Conservation (phyloP, 2,113 vertebrate genomes). For the Azemiops feae region DNA sequence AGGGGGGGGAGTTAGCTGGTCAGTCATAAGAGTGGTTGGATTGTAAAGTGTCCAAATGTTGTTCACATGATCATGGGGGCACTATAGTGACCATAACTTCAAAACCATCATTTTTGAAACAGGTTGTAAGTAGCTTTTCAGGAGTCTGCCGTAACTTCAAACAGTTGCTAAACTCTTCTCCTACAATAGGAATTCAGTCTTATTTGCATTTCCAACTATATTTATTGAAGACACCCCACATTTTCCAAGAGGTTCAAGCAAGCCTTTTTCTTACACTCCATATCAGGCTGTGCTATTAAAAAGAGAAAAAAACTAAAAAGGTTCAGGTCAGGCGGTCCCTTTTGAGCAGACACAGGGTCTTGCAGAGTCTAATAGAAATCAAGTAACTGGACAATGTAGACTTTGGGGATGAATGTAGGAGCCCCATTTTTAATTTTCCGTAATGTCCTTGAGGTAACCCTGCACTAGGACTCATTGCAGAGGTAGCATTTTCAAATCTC, state of each 20-base stretch:
- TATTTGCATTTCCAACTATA: background rate
- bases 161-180: background rate
- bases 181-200: slow-evolving; percentile 2
- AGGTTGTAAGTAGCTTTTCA: background rate
- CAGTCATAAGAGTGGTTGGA: background rate
- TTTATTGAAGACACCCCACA: background rate
- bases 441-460: no score
- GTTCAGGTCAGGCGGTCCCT: background rate
- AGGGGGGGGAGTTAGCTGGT: background rate
- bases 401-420: background rate
- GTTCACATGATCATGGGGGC: background rate
- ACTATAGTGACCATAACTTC: background rate
- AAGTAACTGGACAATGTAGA: background rate
- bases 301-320: background rate
- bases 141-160: background rate
- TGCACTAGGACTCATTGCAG: no score
- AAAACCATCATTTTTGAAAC: background rate
- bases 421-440: background rate
- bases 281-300: background rate
- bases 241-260: background rate
- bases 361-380: background rate
- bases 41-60: background rate
- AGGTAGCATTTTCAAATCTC: background rate
- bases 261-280: background rate
- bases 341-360: background rate